phyloP scores from a whole-genome alignment of 2,113 vertebrate genomes.

The Megaceryle maxima region DNA sequence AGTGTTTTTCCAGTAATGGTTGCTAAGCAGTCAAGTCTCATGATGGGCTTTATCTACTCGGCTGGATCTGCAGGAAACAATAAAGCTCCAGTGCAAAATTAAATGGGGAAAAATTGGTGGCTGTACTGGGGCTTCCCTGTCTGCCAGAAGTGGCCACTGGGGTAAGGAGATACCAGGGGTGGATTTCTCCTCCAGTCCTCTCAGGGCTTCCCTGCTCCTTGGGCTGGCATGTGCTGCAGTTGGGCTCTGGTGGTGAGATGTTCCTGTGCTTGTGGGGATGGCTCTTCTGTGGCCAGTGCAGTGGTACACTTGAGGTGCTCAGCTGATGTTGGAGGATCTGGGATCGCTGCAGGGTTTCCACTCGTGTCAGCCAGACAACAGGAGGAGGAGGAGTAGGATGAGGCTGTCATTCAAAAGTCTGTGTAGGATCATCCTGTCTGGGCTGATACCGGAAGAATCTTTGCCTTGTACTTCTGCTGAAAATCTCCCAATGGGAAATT shows the following conservation, averaged over 20 bases:
- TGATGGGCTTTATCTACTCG: conserved; percentile 44
- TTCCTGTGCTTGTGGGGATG: background rate
- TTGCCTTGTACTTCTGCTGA: background rate
- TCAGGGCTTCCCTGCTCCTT: background rate
- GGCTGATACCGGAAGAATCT: background rate
- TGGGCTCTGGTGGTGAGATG: background rate
- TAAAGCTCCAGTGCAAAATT: background rate
- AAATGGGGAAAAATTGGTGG: background rate
- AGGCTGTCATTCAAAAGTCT: background rate
- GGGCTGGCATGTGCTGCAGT: rapidly evolving
- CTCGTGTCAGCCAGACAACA: background rate
- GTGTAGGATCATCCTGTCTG: background rate
- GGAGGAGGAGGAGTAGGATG: conserved; percentile 3
- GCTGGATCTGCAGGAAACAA: conserved; percentile 8
- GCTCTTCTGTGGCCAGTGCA: rapidly evolving
- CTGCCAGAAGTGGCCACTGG: background rate
- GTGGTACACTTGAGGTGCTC: rapidly evolving
- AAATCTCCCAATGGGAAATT: background rate
- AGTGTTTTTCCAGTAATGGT: conserved; percentile 36
- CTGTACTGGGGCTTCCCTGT: background rate
- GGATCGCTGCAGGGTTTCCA: background rate
- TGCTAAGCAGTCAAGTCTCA: conserved; percentile 41
- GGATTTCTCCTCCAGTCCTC: background rate
- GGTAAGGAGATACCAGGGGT: background rate
- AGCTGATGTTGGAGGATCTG: background rate